Evolutionary conservation across 2,113 vertebrate species (phyloP).

Genomic region (Neomonachus schauinslandi): DNA sequence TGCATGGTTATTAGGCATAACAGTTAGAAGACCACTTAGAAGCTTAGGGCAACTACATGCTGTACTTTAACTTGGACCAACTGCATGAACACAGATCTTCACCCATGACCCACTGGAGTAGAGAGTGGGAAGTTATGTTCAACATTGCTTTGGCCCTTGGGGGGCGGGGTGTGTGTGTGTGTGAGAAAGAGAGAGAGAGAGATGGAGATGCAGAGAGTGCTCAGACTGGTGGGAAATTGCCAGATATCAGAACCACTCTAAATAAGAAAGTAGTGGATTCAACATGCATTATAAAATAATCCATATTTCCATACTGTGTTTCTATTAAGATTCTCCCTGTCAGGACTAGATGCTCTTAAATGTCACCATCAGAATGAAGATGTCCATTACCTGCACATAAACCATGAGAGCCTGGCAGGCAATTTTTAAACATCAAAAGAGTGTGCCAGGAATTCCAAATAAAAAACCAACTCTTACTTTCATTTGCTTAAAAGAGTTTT

Average conservation of each 20-base stretch:
- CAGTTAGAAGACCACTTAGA: not conserved
- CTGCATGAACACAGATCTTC: fast-evolving
- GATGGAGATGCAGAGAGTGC: too few species aligned
- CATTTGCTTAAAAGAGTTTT: not conserved
- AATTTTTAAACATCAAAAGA: constrained; percentile 39
- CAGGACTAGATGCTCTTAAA: not conserved
- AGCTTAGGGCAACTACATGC: fast-evolving
- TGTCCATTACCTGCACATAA: constrained; percentile 19
- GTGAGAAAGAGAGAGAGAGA: not conserved
- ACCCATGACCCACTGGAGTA: fast-evolving
- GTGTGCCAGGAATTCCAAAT: not conserved
- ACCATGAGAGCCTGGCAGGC: not conserved
- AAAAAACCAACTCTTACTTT: not conserved
- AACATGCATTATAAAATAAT: not conserved
- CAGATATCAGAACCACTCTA: not conserved
- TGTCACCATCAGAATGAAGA: not conserved
- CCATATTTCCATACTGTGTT: not conserved
- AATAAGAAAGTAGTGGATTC: not conserved
- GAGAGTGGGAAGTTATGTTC: not conserved
- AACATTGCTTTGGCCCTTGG: too few species aligned
- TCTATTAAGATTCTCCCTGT: not conserved
- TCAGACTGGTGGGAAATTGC: not conserved
- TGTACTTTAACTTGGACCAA: fast-evolving
- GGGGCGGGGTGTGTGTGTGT: not conserved
- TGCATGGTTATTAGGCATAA: not conserved